A percentile compares a stretch with the other conserved stretches of the same genome.
Evolutionary conservation across 2,888 invertebrate genomes (phyloP).

Genomic region (Pseudococcus longispinus): DNA sequence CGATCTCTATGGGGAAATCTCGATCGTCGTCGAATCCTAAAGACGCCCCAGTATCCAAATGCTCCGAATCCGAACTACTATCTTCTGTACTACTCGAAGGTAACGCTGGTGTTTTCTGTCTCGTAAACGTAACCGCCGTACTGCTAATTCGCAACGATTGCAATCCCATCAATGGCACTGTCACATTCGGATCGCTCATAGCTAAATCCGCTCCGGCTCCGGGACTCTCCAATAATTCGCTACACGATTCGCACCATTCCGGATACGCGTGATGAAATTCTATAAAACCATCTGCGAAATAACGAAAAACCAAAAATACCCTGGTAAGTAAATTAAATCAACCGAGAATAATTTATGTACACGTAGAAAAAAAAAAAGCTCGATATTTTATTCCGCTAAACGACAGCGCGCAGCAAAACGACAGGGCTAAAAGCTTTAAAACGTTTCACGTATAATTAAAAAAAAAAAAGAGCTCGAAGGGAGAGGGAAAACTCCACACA

Average conservation of each 20-base stretch:
- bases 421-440: neutral
- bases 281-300: constrained; percentile 80
- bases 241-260: constrained; percentile 87
- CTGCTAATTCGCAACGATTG: constrained; percentile 74
- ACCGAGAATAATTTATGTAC: neutral
- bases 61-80: constrained; percentile 55
- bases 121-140: constrained; percentile 42
- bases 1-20: constrained; percentile 93
- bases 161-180: constrained; percentile 71
- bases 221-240: constrained; percentile 66
- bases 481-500: neutral
- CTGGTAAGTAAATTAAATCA: neutral
- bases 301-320: neutral
- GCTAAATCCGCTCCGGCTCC: constrained; percentile 65
- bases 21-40: constrained; percentile 69
- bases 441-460: constrained; percentile 14
- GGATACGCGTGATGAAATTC: constrained; percentile 85
- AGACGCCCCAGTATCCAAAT: constrained; percentile 62
- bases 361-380: neutral
- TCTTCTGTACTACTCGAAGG: constrained; percentile 54
- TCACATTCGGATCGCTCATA: constrained; percentile 64
- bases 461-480: neutral
- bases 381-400: neutral
- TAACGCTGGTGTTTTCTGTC: constrained; percentile 55
- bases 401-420: neutral